A percentile compares a stretch with the other conserved stretches of the same genome.
Conservation (phyloP, 2,113 vertebrate species). For the Coturnix japonica region DNA sequence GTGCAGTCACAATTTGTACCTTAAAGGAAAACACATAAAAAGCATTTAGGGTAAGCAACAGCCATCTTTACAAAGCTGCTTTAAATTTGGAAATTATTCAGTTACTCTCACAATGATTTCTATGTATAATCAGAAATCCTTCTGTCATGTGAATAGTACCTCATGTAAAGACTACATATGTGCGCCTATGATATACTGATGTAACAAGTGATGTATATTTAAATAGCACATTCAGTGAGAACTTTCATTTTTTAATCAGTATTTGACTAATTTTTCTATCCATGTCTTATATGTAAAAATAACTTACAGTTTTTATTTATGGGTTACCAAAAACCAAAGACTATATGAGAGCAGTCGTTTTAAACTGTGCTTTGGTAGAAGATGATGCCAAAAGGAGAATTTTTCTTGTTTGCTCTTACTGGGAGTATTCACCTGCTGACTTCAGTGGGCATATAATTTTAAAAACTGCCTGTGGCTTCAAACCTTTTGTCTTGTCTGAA, state of each 20-base stretch:
- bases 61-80: slow-evolving; percentile 35
- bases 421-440: background rate
- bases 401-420: background rate
- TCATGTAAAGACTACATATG: background rate
- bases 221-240: background rate
- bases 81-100: slow-evolving; percentile 46
- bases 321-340: background rate
- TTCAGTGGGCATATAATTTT: background rate
- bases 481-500: background rate
- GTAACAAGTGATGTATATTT: background rate
- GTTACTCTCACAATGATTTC: slow-evolving; percentile 6
- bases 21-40: slow-evolving; percentile 49
- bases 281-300: background rate
- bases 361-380: background rate
- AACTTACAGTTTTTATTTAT: background rate
- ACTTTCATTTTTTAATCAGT: background rate
- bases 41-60: slow-evolving; percentile 43
- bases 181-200: background rate
- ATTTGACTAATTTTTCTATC: background rate
- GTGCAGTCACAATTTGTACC: slow-evolving; percentile 7
- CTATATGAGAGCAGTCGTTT: background rate
- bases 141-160: background rate
- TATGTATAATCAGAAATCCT: background rate
- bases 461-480: background rate
- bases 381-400: background rate